Conservation (phyloP, 2,888 invertebrate species). For the Caenorhabditis uteleia region DNA sequence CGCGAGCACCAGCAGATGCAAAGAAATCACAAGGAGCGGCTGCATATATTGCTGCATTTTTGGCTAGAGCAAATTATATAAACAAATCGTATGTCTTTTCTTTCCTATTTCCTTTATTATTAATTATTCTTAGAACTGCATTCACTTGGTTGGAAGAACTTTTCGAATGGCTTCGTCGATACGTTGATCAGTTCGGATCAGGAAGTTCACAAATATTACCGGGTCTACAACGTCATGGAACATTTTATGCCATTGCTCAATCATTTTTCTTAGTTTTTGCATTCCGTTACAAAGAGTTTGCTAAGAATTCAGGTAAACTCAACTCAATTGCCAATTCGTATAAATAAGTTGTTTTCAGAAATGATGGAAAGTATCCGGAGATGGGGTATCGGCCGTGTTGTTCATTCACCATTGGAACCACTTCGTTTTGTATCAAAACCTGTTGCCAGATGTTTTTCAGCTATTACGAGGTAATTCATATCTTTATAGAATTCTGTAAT, state of each 20-base stretch:
- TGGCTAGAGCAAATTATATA: conserved; percentile 59
- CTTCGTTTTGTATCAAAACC: conserved; percentile 78
- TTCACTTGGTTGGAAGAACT: conserved; percentile 54
- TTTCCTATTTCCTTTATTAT: background rate
- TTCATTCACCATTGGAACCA: conserved; percentile 87
- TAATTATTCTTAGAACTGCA: conserved; percentile 38
- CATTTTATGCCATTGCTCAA: conserved; percentile 91
- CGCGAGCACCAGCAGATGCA: conserved; percentile 53
- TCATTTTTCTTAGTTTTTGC: conserved; percentile 89
- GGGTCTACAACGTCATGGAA: conserved; percentile 75
- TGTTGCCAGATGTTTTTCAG: conserved; percentile 70
- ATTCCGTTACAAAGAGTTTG: conserved; percentile 85
- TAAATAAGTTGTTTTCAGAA: conserved; percentile 5
- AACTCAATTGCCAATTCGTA: background rate
- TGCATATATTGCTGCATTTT: conserved; percentile 58
- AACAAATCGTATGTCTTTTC: conserved; percentile 40
- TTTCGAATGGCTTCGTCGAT: conserved; percentile 55
- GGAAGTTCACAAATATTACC: conserved; percentile 33
- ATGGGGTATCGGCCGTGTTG: conserved; percentile 84
- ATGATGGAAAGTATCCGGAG: conserved; percentile 79
- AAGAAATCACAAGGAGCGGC: conserved; percentile 64
- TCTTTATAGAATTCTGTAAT: background rate
- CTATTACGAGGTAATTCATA: conserved; percentile 70
- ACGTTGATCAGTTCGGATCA: conserved; percentile 51
- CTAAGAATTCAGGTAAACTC: conserved; percentile 71